Percentiles rank a stretch among this genome's conserved stretches.
Conservation (phyloP, 2,797 vertebrate genomes). For the Aplochiton taeniatus region DNA sequence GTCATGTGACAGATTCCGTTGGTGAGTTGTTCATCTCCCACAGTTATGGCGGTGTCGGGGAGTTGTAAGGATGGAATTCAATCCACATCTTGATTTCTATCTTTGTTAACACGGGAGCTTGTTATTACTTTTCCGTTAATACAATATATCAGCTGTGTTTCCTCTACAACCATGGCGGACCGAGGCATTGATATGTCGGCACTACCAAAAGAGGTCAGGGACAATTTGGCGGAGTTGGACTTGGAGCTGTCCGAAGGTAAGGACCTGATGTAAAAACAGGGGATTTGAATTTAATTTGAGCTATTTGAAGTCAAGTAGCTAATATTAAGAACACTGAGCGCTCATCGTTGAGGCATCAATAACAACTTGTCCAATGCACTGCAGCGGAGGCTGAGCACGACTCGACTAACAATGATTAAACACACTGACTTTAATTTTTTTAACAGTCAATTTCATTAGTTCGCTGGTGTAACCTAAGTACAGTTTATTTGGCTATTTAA, state of each 20-base stretch:
- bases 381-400: slow-evolving; percentile 26
- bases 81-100: slow-evolving; percentile 46
- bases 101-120: slow-evolving; percentile 49
- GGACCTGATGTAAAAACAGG: slow-evolving; percentile 22
- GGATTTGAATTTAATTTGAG: too few relatives aligned
- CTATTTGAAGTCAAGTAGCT: too few relatives aligned
- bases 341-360: too few relatives aligned
- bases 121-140: slow-evolving; percentile 21
- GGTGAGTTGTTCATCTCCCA: slow-evolving; percentile 60
- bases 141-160: slow-evolving; percentile 36
- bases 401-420: slow-evolving; percentile 39
- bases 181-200: slow-evolving; percentile 82
- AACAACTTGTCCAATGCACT: too few relatives aligned
- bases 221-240: slow-evolving; percentile 95
- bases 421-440: slow-evolving; percentile 58
- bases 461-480: not conserved
- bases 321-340: too few relatives aligned
- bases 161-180: slow-evolving; percentile 79
- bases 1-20: slow-evolving; percentile 72
- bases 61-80: slow-evolving; percentile 68
- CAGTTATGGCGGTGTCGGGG: slow-evolving; percentile 79
- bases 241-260: slow-evolving; percentile 96
- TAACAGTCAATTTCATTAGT: slow-evolving; percentile 25
- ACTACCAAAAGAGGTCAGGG: slow-evolving; percentile 91
- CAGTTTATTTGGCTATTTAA: too few relatives aligned